Conservation (phyloP, 2,797 vertebrate species). For the Hippoglossus hippoglossus region DNA sequence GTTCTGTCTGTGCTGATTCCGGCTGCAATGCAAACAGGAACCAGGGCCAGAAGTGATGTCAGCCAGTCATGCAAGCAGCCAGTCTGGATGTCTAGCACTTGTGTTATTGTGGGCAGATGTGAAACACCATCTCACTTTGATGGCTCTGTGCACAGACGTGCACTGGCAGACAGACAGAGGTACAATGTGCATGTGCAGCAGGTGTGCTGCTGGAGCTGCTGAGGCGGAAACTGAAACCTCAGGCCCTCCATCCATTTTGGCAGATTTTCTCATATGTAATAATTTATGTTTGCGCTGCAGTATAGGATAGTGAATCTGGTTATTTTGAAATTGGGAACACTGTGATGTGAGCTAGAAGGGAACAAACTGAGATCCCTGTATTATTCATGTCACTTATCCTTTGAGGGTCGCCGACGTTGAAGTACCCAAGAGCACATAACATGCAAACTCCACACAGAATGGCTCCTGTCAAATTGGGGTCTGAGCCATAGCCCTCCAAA, state of each 20-base stretch:
- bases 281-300: not conserved
- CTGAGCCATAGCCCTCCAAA: no score
- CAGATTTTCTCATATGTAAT: not conserved
- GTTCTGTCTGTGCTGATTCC: constrained; percentile 59
- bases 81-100: constrained; percentile 67
- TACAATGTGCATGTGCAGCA: constrained; percentile 33
- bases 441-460: no score
- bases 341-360: no score
- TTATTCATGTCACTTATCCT: no score
- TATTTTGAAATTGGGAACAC: no score
- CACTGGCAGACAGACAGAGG: constrained; percentile 7
- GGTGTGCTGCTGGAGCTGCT: constrained; percentile 30
- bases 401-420: no score
- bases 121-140: constrained; percentile 40
- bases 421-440: no score
- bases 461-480: no score
- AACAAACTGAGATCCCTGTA: not conserved
- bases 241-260: not conserved
- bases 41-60: constrained; percentile 75
- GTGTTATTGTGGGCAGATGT: constrained; percentile 74
- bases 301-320: not conserved
- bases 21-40: constrained; percentile 71
- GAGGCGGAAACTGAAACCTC: not conserved
- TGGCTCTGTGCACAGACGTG: constrained; percentile 9
- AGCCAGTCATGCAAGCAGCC: constrained; percentile 61